Percentiles rank a stretch among this genome's conserved stretches.
These are phyloP conservation scores for Astur gentilis DNA, from an alignment of 2,113 vertebrate genomes.

Conservation along the genomic window DNA sequence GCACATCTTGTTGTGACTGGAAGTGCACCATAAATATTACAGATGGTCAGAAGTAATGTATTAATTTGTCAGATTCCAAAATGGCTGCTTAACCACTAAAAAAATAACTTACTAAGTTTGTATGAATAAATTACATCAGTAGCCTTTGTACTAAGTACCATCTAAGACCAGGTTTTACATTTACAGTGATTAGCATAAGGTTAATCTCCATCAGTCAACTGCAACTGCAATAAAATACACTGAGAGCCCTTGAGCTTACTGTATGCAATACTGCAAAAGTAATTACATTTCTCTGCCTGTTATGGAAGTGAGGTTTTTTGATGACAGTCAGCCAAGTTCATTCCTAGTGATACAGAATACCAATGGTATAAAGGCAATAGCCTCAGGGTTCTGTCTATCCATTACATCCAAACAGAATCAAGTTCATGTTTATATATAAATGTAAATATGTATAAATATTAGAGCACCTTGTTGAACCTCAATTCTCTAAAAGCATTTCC, in stretches of 20 bases:
- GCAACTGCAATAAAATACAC: not conserved
- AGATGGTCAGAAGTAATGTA: not conserved
- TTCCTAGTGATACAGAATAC: not conserved
- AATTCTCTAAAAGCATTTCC: not conserved
- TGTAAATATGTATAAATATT: not conserved
- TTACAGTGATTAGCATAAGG: not conserved
- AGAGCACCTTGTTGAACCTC: not conserved
- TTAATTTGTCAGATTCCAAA: not conserved
- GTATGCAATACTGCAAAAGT: not conserved
- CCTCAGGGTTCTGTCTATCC: not conserved
- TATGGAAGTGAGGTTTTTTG: not conserved
- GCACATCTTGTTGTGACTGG: not conserved
- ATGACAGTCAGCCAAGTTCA: not conserved
- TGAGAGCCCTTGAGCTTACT: not conserved
- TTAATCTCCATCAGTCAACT: not conserved
- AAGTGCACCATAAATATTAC: not conserved
- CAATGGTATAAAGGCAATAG: not conserved
- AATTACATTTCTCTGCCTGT: constrained; percentile 6
- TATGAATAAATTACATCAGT: not conserved
- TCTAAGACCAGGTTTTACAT: not conserved
- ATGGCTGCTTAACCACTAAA: not conserved
- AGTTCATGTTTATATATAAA: not conserved
- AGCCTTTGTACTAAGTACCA: not conserved
- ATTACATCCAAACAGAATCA: not conserved
- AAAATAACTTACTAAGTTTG: not conserved